Evolutionary conservation across 2,113 vertebrate genomes (phyloP).

Genomic region (Smithornis capensis): DNA sequence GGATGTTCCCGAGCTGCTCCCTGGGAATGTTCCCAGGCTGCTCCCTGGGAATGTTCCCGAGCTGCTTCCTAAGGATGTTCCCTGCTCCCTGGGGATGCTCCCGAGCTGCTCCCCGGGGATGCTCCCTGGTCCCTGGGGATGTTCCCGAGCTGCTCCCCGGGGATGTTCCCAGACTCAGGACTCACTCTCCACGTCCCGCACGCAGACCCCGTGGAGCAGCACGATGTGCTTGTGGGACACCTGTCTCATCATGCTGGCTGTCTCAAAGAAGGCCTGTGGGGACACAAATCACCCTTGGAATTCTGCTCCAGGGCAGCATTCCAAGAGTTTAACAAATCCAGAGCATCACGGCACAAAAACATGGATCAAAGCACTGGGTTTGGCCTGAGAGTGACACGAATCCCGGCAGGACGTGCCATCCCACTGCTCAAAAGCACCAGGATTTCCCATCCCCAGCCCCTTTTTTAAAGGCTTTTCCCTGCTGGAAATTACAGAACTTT

Average conservation of each 20-base stretch:
- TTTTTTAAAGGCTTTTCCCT: background rate
- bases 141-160: background rate
- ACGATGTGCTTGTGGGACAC: slow-evolving; percentile 96
- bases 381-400: too few species aligned
- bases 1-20: too few species aligned
- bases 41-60: too few species aligned
- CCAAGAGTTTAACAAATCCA: accelerated
- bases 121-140: too few species aligned
- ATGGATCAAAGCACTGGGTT: too few species aligned
- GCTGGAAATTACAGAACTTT: background rate
- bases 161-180: background rate
- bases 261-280: slow-evolving; percentile 93
- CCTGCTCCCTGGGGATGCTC: too few species aligned
- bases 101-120: too few species aligned
- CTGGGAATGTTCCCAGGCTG: too few species aligned
- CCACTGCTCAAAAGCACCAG: background rate
- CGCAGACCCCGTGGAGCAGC: slow-evolving; percentile 92
- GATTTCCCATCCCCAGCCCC: background rate
- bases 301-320: background rate
- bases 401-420: background rate
- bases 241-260: slow-evolving; percentile 96
- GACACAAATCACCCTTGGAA: background rate
- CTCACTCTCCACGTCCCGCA: slow-evolving; percentile 93
- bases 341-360: background rate
- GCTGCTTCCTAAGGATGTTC: too few species aligned